phyloP scores from a whole-genome alignment of 2,797 vertebrate genomes.

The Anguilla anguilla region DNA sequence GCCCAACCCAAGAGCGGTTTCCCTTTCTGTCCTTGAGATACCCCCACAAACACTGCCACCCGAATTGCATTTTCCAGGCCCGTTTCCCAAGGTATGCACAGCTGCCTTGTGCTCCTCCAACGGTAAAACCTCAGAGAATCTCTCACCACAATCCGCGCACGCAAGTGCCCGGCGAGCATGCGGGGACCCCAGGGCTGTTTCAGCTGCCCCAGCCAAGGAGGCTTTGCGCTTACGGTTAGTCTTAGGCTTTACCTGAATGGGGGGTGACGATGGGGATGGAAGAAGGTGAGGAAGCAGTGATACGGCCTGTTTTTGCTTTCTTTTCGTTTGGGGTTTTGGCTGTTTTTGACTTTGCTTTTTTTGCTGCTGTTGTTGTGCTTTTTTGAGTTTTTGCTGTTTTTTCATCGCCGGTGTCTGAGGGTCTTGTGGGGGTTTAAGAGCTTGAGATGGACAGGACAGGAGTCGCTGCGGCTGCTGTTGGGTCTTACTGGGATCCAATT shows the following conservation, averaged over 20 bases:
- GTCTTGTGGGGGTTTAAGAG: conserved; percentile 1
- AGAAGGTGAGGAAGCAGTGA: conserved; percentile 55
- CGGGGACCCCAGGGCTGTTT: conserved; percentile 69
- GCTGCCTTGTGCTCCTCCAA: conserved; percentile 74
- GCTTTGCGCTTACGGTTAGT: conserved; percentile 71
- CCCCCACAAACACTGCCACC: conserved; percentile 52
- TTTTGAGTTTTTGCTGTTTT: conserved; percentile 23
- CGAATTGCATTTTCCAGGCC: conserved; percentile 36
- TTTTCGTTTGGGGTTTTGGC: conserved; percentile 31
- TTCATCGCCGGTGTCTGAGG: not conserved
- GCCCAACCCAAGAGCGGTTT: conserved; percentile 4
- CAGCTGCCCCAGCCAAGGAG: conserved; percentile 64
- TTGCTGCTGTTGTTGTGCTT: conserved; percentile 31
- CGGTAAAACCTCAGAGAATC: conserved; percentile 69
- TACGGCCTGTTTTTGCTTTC: conserved; percentile 56
- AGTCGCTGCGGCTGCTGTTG: conserved; percentile 52
- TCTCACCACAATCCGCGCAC: conserved; percentile 74
- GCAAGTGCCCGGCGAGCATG: conserved; percentile 67
- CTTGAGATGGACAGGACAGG: conserved; percentile 42
- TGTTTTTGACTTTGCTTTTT: conserved; percentile 23
- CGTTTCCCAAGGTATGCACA: conserved; percentile 66
- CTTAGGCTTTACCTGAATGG: conserved; percentile 58
- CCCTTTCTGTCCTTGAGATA: not conserved
- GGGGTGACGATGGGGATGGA: conserved; percentile 38
- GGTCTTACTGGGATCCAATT: conserved; percentile 71